Base-by-base conservation (phyloP, 2,113 vertebrate species). In the Periophthalmus modestus region DNA sequence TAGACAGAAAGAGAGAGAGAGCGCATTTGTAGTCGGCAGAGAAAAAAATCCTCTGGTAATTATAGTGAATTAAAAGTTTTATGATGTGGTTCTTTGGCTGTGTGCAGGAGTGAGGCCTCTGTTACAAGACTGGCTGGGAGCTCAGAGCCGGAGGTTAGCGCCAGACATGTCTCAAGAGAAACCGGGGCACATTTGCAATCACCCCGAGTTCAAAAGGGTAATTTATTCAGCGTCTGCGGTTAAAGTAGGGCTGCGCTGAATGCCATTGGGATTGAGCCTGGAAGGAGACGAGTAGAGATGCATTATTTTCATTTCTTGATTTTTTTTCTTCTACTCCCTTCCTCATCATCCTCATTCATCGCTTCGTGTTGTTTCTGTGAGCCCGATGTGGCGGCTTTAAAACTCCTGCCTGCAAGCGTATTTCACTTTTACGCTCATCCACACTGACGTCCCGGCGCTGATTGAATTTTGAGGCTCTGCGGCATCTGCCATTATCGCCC, bases 391-490 rank as follows among this genome's bases (percentile, higher is more conserved):
- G 85, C 84, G 73, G 89, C 90, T 90, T 90, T 92, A 89, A 65
- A 91, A 85, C 88, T 74, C 87, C 84, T 85, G 85, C 86, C 74
- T 73, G 74, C 69, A 67, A 89, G 86, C 82, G 85, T 92, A 89
- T 92, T 92, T 92, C 88, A 91, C 88, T 92, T 91, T 91, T 92
- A 89, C 89, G 82, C 89, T 92, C 87, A 89, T 92, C 88, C 83
- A 66, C 88, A 81, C 83, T 92, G 90, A 90, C 89, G 85, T 87
- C 81, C 73, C 75, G 62, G 82, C 82, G 87, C 87, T 93, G 91
- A 94, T 94, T 92, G 92, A 93, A 94, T 93, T 92, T 92, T 93
- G 90, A 92, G 89, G 87, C 91, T 82, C 90, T 86, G 88, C 89
- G 48, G 89, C 83, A 82, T 85, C 89, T 89, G 84, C 91, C 88